Conservation (phyloP, 2,797 vertebrate species). For the Gymnocypris eckloni region DNA sequence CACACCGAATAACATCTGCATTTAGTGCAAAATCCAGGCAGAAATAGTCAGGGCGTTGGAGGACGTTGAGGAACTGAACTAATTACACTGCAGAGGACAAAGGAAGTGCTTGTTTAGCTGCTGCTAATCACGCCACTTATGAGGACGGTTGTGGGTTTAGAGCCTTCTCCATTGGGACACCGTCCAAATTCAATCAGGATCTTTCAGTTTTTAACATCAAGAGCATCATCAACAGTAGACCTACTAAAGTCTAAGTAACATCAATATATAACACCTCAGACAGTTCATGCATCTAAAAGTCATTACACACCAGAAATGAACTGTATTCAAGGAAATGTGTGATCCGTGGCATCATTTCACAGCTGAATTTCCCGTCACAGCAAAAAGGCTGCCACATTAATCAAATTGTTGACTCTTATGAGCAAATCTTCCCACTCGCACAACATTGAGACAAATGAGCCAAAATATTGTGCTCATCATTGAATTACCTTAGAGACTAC, state of each 20-base stretch:
- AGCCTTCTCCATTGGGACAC: background rate
- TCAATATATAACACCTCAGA: background rate
- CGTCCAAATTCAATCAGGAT: background rate
- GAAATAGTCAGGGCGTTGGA: slow-evolving; percentile 61
- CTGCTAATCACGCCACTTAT: slow-evolving; percentile 60
- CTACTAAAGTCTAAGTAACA: background rate
- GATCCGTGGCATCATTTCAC: slow-evolving; percentile 64
- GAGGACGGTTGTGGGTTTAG: background rate
- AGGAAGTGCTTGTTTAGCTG: slow-evolving; percentile 5
- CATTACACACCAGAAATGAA: slow-evolving; percentile 26
- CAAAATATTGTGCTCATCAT: slow-evolving; percentile 46
- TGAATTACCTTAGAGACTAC: slow-evolving; percentile 42
- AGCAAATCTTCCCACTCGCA: slow-evolving; percentile 56
- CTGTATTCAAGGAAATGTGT: slow-evolving; percentile 40
- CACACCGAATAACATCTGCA: background rate
- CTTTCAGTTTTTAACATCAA: background rate
- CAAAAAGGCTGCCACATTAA: slow-evolving; percentile 64
- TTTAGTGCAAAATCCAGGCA: slow-evolving; percentile 57
- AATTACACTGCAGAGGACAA: slow-evolving; percentile 59
- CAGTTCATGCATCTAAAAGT: background rate
- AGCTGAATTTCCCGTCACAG: slow-evolving; percentile 52
- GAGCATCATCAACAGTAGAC: background rate
- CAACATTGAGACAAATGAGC: slow-evolving; percentile 66
- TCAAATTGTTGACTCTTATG: slow-evolving; percentile 58
- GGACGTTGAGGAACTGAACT: slow-evolving; percentile 70